phyloP scores from a whole-genome alignment of 2,113 vertebrate genomes.

The Gambusia holbrooki region DNA sequence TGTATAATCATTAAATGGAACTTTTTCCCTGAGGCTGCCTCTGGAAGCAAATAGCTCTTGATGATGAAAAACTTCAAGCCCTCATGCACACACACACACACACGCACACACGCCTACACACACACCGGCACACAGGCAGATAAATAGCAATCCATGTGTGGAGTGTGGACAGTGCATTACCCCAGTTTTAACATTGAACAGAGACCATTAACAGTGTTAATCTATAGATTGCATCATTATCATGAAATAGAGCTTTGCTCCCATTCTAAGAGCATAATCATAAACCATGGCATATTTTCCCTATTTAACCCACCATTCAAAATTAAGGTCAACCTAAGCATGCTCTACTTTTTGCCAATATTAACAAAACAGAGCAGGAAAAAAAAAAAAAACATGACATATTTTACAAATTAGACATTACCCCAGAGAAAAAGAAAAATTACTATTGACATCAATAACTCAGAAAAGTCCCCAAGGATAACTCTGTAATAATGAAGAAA shows the following conservation, averaged over 20 bases:
- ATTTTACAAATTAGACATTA: slow-evolving; percentile 1
- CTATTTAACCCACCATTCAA: slow-evolving; percentile 21
- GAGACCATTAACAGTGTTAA: slow-evolving; percentile 61
- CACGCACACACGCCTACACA: not conserved
- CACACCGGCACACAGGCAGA: slow-evolving; percentile 9
- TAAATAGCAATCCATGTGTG: slow-evolving; percentile 40
- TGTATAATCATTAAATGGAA: slow-evolving; percentile 21
- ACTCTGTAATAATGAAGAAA: not conserved
- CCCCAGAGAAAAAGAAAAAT: not conserved
- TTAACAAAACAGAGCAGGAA: slow-evolving; percentile 13
- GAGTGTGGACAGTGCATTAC: slow-evolving; percentile 55
- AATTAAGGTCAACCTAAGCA: slow-evolving; percentile 23
- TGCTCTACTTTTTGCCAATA: slow-evolving; percentile 31
- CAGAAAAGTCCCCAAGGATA: not conserved
- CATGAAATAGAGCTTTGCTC: slow-evolving; percentile 52
- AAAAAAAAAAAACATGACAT: not conserved
- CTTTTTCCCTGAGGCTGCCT: not conserved
- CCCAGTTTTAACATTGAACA: slow-evolving; percentile 65
- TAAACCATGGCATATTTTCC: slow-evolving; percentile 45
- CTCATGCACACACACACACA: not conserved
- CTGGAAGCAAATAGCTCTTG: slow-evolving; percentile 2
- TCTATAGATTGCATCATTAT: slow-evolving; percentile 59
- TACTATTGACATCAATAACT: slow-evolving; percentile 7
- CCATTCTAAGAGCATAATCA: slow-evolving; percentile 28
- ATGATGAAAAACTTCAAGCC: slow-evolving; percentile 15